A percentile compares a stretch with the other conserved stretches of the same genome.
These are phyloP conservation scores for Hormaphis cornu DNA, from an alignment of 1,140 invertebrate species.

Conservation along the genomic window DNA sequence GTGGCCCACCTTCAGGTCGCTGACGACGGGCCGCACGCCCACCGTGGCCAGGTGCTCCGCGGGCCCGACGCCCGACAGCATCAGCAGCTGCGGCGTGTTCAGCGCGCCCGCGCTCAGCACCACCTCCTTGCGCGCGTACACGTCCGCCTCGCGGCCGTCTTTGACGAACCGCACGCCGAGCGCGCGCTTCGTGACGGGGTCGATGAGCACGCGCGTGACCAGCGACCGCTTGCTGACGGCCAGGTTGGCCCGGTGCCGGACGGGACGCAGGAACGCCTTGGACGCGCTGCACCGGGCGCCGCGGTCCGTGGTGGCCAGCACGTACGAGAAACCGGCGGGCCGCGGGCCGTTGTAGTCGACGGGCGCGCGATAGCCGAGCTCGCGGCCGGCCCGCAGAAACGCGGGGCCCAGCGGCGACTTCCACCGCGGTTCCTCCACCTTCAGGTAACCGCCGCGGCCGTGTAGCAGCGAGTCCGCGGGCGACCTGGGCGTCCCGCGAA, in stretches of 20 bases:
- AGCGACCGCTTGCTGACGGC: slow-evolving; percentile 56
- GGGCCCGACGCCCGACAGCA: slow-evolving; percentile 67
- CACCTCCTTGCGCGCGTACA: slow-evolving; percentile 53
- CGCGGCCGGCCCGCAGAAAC: slow-evolving; percentile 48
- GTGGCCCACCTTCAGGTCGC: slow-evolving; percentile 46
- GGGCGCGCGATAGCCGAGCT: slow-evolving; percentile 49
- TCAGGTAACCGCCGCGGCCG: slow-evolving; percentile 55
- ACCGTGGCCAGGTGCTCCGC: slow-evolving; percentile 55
- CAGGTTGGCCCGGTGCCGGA: slow-evolving; percentile 54
- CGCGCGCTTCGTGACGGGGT: slow-evolving; percentile 50
- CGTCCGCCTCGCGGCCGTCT: slow-evolving; percentile 43
- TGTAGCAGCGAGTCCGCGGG: slow-evolving; percentile 33
- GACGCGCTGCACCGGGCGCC: slow-evolving; percentile 56
- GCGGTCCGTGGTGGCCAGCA: slow-evolving; percentile 51
- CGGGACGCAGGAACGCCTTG: slow-evolving; percentile 51
- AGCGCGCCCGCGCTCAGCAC: slow-evolving; percentile 58
- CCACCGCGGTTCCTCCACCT: slow-evolving; percentile 56
- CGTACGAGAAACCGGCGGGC: slow-evolving; percentile 56
- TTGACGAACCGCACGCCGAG: slow-evolving; percentile 57
- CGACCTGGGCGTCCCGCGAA: not conserved
- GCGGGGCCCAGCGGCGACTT: slow-evolving; percentile 47
- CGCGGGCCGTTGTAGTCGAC: slow-evolving; percentile 50
- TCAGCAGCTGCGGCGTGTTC: slow-evolving; percentile 58
- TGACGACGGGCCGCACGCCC: slow-evolving; percentile 54
- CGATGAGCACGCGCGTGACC: slow-evolving; percentile 57